Conservation (phyloP, 92 coral and sea anemone genomes). For the Pocillopora grandis region DNA sequence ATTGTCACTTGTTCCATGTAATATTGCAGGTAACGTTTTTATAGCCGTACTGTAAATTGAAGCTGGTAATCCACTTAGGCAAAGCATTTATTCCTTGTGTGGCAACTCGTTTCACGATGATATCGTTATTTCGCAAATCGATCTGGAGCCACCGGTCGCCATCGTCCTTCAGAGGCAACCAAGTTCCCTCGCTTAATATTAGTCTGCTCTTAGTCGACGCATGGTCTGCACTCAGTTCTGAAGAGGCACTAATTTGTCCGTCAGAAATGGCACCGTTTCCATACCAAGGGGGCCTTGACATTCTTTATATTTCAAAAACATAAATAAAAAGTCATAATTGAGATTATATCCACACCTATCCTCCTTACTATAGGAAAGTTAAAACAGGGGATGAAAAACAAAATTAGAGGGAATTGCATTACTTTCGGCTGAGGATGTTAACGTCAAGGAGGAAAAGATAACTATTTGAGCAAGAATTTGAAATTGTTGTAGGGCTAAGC, state of each 20-base stretch:
- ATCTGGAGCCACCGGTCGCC: constrained; percentile 47
- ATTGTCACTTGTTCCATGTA: constrained; percentile 22
- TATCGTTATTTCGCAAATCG: constrained; percentile 33
- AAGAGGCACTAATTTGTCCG: constrained; percentile 1
- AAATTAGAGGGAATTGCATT: too few species aligned
- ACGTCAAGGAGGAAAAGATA: too few species aligned
- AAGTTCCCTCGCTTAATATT: constrained; percentile 22
- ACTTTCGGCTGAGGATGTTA: too few species aligned
- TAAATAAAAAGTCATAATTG: background rate
- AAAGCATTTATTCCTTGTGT: constrained; percentile 21
- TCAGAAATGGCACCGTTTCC: background rate
- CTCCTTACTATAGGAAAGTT: too few species aligned
- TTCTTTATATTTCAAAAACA: background rate
- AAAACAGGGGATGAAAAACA: too few species aligned
- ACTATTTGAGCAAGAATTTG: too few species aligned
- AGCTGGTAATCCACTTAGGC: constrained; percentile 25
- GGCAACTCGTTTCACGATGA: constrained; percentile 15
- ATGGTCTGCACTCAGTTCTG: background rate
- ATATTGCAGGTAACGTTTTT: constrained; percentile 11
- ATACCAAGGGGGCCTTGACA: background rate
- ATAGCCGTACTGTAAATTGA: constrained; percentile 37
- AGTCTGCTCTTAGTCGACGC: background rate
- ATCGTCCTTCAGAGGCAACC: constrained; percentile 36
- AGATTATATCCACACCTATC: too few species aligned
- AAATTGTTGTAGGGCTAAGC: too few species aligned